Evolutionary conservation across 2,797 vertebrate genomes (phyloP).

Genomic region (Dallia pectoralis): DNA sequence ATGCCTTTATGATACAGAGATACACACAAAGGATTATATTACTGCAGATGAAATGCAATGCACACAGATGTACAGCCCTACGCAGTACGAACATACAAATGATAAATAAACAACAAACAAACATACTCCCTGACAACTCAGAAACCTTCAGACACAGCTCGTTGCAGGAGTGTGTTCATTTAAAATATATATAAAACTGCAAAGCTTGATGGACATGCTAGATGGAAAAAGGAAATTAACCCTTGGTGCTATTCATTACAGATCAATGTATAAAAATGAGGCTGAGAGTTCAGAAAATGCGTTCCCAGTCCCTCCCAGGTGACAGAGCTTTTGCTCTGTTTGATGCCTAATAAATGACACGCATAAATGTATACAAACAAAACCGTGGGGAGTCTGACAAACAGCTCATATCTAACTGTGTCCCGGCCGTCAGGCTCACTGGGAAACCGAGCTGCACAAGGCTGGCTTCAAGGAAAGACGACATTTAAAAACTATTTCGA

Average conservation of each 20-base stretch:
- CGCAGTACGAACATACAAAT: no score
- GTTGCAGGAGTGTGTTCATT: no score
- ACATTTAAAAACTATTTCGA: neutral
- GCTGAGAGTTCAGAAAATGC: neutral
- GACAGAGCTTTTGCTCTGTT: neutral
- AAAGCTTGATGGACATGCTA: no score
- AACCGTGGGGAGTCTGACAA: slow-evolving; percentile 4
- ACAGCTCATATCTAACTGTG: neutral
- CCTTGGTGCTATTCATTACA: neutral
- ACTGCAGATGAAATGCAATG: no score
- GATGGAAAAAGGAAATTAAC: neutral
- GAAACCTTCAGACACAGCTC: no score
- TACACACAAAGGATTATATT: no score
- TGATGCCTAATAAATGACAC: neutral
- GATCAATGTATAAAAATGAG: neutral
- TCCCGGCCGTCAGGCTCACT: no score
- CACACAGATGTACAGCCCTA: no score
- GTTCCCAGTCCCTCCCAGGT: neutral
- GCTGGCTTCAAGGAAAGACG: neutral
- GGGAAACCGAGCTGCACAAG: neutral
- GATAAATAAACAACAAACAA: no score
- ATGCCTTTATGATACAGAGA: no score
- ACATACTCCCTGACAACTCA: no score
- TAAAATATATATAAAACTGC: no score
- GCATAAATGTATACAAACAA: neutral